Conservation (phyloP, 35 echinoderm and acorn worm species). For the Apostichopus californicus region DNA sequence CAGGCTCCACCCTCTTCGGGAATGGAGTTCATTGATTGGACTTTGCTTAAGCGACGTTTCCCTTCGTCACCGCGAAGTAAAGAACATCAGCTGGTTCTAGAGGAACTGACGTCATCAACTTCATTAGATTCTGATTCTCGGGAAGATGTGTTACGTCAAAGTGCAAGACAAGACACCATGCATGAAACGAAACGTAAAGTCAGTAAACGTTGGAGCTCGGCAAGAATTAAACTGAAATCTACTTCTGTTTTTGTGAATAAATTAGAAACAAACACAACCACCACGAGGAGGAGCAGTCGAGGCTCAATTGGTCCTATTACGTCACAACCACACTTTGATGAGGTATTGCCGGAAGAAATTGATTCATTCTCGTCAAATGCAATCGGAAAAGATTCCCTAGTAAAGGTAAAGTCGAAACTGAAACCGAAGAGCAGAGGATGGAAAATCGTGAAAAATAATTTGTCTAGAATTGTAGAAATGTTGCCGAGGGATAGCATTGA, state of each 20-base stretch:
- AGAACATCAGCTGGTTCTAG: constrained; percentile 13
- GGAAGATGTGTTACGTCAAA: neutral
- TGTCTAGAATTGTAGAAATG: constrained; percentile 76
- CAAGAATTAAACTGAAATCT: neutral
- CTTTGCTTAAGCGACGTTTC: neutral
- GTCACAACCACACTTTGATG: neutral
- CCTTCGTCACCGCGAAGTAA: constrained; percentile 19
- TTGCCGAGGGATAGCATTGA: constrained; percentile 72
- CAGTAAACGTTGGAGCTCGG: neutral
- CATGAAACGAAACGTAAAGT: neutral
- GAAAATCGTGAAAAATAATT: constrained; percentile 57
- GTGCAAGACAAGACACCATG: neutral
- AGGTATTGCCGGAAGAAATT: too few relatives aligned
- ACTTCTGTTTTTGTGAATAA: neutral
- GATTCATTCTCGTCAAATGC: neutral
- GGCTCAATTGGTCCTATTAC: neutral
- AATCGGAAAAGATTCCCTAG: neutral
- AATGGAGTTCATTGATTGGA: constrained; percentile 25
- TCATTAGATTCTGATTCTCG: neutral
- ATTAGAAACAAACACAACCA: neutral
- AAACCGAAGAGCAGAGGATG: constrained; percentile 66
- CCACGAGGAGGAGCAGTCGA: neutral
- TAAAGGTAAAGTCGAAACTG: neutral
- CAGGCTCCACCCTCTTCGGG: neutral
- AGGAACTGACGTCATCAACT: constrained; percentile 15